Percentiles rank a stretch among this genome's conserved stretches.
These are phyloP conservation scores for Prorops nasuta DNA, from an alignment of 1,140 invertebrate genomes.

Conservation along the genomic window DNA sequence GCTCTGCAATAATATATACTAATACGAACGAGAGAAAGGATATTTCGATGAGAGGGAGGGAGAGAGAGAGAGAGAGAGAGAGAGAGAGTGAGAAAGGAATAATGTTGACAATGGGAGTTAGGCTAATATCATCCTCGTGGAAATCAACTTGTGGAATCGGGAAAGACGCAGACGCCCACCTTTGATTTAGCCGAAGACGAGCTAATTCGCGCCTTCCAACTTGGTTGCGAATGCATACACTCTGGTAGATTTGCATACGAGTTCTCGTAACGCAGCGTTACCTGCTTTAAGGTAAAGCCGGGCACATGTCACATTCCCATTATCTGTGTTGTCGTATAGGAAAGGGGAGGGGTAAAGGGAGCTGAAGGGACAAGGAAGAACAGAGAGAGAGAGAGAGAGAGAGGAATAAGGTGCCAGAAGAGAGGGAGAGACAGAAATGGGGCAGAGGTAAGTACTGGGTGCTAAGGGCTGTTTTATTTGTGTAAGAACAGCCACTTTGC, in stretches of 20 bases:
- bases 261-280: slow-evolving; percentile 38
- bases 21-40: no score
- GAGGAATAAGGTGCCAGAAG: not conserved
- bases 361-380: slow-evolving; percentile 1
- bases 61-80: no score
- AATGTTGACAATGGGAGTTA: no score
- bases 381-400: slow-evolving; percentile 7
- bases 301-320: slow-evolving; percentile 55
- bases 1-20: no score
- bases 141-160: not conserved
- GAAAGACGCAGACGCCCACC: not conserved
- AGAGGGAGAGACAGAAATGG: no score
- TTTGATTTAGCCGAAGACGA: slow-evolving; percentile 36
- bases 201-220: slow-evolving; percentile 31
- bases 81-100: no score
- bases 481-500: slow-evolving; percentile 52
- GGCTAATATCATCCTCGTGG: not conserved
- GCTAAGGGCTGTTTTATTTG: slow-evolving; percentile 57
- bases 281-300: slow-evolving; percentile 32
- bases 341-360: slow-evolving; percentile 8
- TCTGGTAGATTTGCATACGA: slow-evolving; percentile 48
- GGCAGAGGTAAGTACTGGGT: slow-evolving; percentile 46
- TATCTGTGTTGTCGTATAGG: slow-evolving; percentile 49
- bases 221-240: slow-evolving; percentile 32
- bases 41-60: no score